phyloP scores from a whole-genome alignment of 2,797 vertebrate genomes.

The Miichthys miiuy region DNA sequence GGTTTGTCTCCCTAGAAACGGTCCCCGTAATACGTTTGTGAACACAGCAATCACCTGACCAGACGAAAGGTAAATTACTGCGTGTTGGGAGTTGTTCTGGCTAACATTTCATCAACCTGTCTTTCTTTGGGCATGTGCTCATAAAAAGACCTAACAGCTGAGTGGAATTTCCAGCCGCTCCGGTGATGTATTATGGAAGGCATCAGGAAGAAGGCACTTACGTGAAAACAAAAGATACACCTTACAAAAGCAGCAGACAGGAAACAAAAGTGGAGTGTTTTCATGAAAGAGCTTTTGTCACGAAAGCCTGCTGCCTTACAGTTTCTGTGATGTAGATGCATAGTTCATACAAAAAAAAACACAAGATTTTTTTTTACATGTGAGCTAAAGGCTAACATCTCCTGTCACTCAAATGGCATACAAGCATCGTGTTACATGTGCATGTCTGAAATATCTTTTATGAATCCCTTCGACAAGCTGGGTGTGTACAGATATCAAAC shows the following conservation, averaged over 20 bases:
- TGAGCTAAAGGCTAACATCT: not conserved
- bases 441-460: not conserved
- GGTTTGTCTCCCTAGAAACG: conserved; percentile 4
- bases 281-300: conserved; percentile 17
- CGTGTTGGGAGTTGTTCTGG: not conserved
- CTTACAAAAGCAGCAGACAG: conserved; percentile 38
- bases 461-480: conserved; percentile 16
- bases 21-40: conserved; percentile 2
- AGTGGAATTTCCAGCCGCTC: conserved; percentile 73
- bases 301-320: not conserved
- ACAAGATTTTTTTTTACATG: not conserved
- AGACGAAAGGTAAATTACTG: not conserved
- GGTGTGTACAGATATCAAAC: not conserved
- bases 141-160: conserved; percentile 15
- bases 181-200: conserved; percentile 35
- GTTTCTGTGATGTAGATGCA: not conserved
- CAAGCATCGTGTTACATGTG: too few species aligned
- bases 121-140: not conserved
- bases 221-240: conserved; percentile 54
- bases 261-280: conserved; percentile 38
- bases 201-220: conserved; percentile 63
- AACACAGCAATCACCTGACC: not conserved
- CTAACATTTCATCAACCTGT: conserved; percentile 8
- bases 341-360: not conserved
- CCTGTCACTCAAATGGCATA: not conserved